A percentile compares a stretch with the other conserved stretches of the same genome.
Conservation (phyloP, 2,888 invertebrate species). For the Limnephilus lunatus region DNA sequence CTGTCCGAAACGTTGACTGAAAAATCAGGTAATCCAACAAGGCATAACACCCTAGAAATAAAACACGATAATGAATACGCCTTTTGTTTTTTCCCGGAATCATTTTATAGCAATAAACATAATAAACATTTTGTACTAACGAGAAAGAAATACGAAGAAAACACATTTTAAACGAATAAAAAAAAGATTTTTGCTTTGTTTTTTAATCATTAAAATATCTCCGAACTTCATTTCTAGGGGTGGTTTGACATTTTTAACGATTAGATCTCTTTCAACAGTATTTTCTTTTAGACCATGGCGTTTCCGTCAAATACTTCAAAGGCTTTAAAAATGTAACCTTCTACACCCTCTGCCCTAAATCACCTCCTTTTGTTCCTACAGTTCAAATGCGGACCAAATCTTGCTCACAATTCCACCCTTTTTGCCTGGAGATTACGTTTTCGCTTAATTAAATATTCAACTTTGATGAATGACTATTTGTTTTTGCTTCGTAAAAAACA, state of each 20-base stretch:
- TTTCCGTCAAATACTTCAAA: conserved; percentile 21
- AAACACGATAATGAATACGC: too few relatives aligned
- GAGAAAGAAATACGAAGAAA: background rate
- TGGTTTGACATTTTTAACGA: background rate
- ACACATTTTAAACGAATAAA: background rate
- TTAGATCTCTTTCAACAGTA: background rate
- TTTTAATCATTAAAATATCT: background rate
- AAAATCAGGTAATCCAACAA: too few relatives aligned
- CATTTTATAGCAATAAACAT: too few relatives aligned
- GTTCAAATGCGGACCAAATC: conserved; percentile 20
- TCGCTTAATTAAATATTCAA: conserved; percentile 40
- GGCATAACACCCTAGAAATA: too few relatives aligned
- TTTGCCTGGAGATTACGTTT: conserved; percentile 36
- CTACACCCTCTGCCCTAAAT: background rate
- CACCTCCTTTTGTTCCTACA: background rate
- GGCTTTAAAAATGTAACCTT: background rate
- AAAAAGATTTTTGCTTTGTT: background rate
- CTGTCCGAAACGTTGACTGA: too few relatives aligned
- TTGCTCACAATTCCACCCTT: background rate
- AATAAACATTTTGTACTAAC: too few relatives aligned
- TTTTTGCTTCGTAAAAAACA: conserved; percentile 8
- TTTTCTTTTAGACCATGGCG: background rate
- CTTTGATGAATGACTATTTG: conserved; percentile 22
- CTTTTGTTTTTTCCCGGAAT: too few relatives aligned
- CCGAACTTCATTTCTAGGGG: background rate